phyloP scores from a whole-genome alignment of 2,888 invertebrate genomes.

The Leptodirus hochenwartii region DNA sequence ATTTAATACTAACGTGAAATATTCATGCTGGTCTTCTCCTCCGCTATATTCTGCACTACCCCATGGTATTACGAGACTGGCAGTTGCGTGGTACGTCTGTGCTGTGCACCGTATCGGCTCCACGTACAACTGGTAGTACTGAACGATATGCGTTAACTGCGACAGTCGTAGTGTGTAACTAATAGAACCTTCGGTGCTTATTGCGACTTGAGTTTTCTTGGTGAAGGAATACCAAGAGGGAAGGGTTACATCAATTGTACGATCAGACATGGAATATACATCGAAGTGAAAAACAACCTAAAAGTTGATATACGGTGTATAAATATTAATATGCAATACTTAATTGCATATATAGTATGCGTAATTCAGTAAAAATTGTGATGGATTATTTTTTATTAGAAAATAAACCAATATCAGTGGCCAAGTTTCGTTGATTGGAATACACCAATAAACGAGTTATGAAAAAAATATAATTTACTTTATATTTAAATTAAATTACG shows the following conservation, averaged over 20 bases:
- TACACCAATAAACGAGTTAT: too few relatives aligned
- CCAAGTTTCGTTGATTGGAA: too few relatives aligned
- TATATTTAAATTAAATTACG: background rate
- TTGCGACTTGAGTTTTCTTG: conserved; percentile 27
- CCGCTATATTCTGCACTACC: too few relatives aligned
- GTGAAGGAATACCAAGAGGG: conserved; percentile 20
- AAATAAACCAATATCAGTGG: background rate
- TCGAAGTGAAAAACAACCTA: conserved; percentile 47
- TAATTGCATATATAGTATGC: background rate
- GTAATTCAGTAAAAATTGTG: background rate
- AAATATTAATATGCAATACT: background rate
- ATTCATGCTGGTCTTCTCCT: conserved; percentile 39
- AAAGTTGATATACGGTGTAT: conserved; percentile 14
- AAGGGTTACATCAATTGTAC: conserved; percentile 17
- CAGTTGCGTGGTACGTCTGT: conserved; percentile 35
- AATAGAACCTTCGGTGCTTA: conserved; percentile 37
- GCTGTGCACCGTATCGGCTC: conserved; percentile 32
- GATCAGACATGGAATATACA: conserved; percentile 32
- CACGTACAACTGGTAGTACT: conserved; percentile 39
- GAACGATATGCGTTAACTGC: conserved; percentile 37
- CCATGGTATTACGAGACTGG: conserved; percentile 47
- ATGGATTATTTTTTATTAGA: background rate
- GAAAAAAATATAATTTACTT: background rate
- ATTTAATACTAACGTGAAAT: conserved; percentile 33
- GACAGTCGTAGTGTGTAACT: conserved; percentile 41